phyloP scores from a whole-genome alignment of 2,113 vertebrate genomes.

The Scortum barcoo region DNA sequence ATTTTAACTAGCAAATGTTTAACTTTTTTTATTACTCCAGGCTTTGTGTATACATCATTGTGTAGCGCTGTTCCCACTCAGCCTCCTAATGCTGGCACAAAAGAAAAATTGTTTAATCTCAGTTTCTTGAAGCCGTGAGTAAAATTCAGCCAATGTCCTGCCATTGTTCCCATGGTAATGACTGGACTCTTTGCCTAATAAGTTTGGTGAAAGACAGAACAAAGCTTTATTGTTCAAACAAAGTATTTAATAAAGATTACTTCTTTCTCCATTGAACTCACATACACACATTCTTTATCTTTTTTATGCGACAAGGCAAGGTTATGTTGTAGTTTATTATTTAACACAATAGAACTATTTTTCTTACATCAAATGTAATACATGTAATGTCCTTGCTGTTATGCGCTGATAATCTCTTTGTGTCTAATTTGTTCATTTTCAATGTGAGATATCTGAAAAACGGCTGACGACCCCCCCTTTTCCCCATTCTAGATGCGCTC shows the following conservation, averaged over 20 bases:
- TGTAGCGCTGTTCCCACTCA: conserved; percentile 41
- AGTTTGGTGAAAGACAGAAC: conserved; percentile 25
- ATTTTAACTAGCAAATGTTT: conserved; percentile 74
- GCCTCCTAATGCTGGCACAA: conserved; percentile 28
- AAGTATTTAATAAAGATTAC: conserved; percentile 32
- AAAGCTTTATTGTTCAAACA: conserved; percentile 48
- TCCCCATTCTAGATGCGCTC: not conserved
- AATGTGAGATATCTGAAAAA: not conserved
- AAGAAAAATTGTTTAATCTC: conserved; percentile 68
- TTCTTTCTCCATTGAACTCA: conserved; percentile 6
- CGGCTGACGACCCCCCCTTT: conserved; percentile 5
- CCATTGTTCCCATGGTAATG: conserved; percentile 42
- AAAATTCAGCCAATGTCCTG: conserved; percentile 45
- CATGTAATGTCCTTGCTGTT: conserved; percentile 8
- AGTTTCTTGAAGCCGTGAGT: conserved; percentile 27
- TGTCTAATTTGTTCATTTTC: conserved; percentile 21
- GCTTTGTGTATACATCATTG: conserved; percentile 48
- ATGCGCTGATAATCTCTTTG: not conserved
- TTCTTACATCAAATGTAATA: conserved; percentile 13
- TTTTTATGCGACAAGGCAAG: conserved; percentile 22
- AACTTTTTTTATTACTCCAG: conserved; percentile 65
- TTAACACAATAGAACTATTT: conserved; percentile 28
- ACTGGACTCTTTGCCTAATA: conserved; percentile 42
- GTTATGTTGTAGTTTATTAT: conserved; percentile 38
- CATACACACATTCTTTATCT: not conserved